phyloP scores from a whole-genome alignment of 2,888 invertebrate species.

The Drosophila sordidapex region DNA sequence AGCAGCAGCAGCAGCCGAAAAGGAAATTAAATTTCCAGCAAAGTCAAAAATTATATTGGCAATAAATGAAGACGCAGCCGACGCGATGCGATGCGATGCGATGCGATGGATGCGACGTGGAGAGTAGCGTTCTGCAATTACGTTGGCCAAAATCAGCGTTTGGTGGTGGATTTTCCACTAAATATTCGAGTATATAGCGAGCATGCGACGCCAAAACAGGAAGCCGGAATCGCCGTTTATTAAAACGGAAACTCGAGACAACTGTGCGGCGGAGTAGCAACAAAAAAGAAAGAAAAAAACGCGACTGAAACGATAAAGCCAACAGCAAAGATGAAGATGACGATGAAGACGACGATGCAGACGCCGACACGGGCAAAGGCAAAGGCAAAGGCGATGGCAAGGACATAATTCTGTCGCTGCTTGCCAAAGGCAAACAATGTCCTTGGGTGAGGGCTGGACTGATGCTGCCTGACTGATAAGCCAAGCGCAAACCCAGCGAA shows the following conservation, averaged over 20 bases:
- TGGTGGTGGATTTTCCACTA: slow-evolving; percentile 36
- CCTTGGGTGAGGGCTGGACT: slow-evolving; percentile 58
- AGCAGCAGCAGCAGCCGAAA: slow-evolving; percentile 35
- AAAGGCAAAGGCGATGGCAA: slow-evolving; percentile 32
- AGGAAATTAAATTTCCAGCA: slow-evolving; percentile 83
- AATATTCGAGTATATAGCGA: slow-evolving; percentile 39
- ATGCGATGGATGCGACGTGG: slow-evolving; percentile 30
- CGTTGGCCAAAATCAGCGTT: slow-evolving; percentile 23
- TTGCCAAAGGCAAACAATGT: slow-evolving; percentile 58
- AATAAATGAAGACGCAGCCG: slow-evolving; percentile 76
- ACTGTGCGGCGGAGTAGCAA: slow-evolving; percentile 61
- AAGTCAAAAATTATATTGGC: slow-evolving; percentile 82
- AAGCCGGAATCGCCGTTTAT: slow-evolving; percentile 82
- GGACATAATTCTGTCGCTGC: slow-evolving; percentile 65
- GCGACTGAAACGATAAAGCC: slow-evolving; percentile 26
- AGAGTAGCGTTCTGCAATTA: slow-evolving; percentile 62
- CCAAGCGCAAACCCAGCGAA: slow-evolving; percentile 8
- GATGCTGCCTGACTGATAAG: slow-evolving; percentile 67
- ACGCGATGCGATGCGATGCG: slow-evolving; percentile 32
- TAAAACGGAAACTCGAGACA: slow-evolving; percentile 82
- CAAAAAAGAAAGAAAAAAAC: slow-evolving; percentile 7
- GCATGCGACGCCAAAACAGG: slow-evolving; percentile 67
- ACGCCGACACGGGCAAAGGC: neutral
- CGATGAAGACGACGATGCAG: slow-evolving; percentile 13
- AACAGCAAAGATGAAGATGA: slow-evolving; percentile 22